Evolutionary conservation across 2,113 vertebrate genomes (phyloP).

Genomic region (Egretta garzetta): DNA sequence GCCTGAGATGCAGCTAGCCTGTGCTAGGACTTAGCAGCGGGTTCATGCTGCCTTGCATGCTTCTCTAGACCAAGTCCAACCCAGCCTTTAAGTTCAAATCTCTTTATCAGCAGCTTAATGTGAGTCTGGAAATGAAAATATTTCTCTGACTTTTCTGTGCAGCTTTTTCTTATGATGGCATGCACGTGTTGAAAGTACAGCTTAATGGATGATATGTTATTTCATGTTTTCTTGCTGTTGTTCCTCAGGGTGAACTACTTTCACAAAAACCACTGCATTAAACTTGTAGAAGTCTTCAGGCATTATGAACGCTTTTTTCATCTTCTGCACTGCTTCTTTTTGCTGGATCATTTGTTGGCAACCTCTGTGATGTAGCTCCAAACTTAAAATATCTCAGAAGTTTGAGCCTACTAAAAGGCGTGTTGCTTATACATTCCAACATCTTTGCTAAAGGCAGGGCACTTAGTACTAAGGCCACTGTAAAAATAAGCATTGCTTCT

Average conservation of each 20-base stretch:
- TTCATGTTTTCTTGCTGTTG: neutral
- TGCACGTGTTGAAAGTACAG: neutral
- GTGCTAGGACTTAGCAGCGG: neutral
- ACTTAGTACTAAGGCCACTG: neutral
- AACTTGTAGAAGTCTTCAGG: neutral
- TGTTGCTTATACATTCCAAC: neutral
- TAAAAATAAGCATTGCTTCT: neutral
- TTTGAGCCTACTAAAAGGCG: neutral
- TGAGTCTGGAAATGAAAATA: neutral
- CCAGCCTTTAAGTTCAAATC: neutral
- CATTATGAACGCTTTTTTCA: accelerated
- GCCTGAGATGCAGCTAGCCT: neutral
- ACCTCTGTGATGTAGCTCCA: neutral
- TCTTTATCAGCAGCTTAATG: neutral
- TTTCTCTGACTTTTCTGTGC: neutral
- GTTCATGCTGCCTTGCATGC: neutral
- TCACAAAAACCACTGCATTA: neutral
- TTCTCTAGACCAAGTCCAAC: neutral
- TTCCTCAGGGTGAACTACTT: neutral
- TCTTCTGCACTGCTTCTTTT: neutral
- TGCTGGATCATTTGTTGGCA: neutral
- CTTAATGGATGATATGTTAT: neutral
- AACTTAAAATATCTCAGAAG: neutral
- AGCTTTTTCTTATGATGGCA: neutral
- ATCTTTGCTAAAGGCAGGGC: neutral